phyloP scores from a whole-genome alignment of 2,797 vertebrate genomes.

The Leontopithecus rosalia region DNA sequence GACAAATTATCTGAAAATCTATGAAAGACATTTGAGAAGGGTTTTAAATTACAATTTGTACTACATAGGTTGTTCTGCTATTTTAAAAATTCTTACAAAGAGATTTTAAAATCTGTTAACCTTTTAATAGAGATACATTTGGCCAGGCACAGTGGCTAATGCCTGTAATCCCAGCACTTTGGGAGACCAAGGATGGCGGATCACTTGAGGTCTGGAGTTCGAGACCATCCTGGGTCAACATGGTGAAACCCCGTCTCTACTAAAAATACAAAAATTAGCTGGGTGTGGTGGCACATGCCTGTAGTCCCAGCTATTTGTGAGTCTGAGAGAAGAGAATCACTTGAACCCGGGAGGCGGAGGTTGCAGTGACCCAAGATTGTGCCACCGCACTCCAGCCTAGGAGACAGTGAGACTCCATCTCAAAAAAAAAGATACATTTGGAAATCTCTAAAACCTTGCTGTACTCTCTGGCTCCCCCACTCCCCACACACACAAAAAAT shows the following conservation, averaged over 20 bases:
- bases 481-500: too few species aligned
- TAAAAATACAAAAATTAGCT: not conserved
- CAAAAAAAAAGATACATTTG: too few species aligned
- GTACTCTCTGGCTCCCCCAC: too few species aligned
- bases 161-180: not conserved
- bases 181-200: not conserved
- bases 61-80: not conserved
- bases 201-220: not conserved
- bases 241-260: not conserved
- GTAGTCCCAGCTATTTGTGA: not conserved
- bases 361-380: not conserved
- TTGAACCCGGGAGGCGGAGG: not conserved
- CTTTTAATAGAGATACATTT: not conserved
- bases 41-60: constrained; percentile 28
- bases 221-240: not conserved
- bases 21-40: not conserved
- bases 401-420: not conserved
- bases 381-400: not conserved
- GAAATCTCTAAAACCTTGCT: too few species aligned
- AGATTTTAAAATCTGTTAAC: not conserved
- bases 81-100: not conserved
- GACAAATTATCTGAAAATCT: not conserved
- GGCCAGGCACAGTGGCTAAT: not conserved
- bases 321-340: not conserved
- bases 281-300: not conserved